Evolutionary conservation across 2,113 vertebrate genomes (phyloP), one percentile per base, ranked within the genome.

Genomic region (Gymnocephalus cernua): DNA sequence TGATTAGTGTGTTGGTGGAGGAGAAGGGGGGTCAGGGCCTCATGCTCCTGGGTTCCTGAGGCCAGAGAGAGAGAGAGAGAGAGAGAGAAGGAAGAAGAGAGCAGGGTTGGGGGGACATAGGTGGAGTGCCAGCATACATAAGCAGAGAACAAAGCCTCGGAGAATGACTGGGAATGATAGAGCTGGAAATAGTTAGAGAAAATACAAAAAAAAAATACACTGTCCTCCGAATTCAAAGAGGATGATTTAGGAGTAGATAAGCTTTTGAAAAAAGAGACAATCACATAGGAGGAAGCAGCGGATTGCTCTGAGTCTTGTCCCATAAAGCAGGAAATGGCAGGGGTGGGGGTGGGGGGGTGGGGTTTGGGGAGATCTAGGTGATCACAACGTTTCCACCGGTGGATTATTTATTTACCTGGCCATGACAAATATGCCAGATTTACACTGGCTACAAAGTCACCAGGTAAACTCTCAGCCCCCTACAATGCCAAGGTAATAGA

Each of bases 401-500:
- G 88, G 79, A 91, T 88, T 81, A 80, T 93, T 89, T 57, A 79
- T 91, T 90, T 86, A 83, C 56, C 23, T 18, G 65, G 56, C 50
- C 74, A 79, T 84, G 87, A 88, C 87, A 91, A 90, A 93, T 83
- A 89, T 86, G 77, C 79, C 78, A 88, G 91, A 94, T 93, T 93
- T 94, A 93, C 58, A 70, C 82, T 85, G 89, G 91, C 91, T 91
- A 89, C 93, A 95, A 93, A 79, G 50, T 94, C 91, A 87, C 90
- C 90, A 93, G 93, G 93, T 94, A 95, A 91, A 93, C 85, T 86
- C 90, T 95, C 94, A 94, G 95, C 95, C 95, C 95, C 95, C 95
- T 95, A 95, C 97, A 95, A 94, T 95, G 92, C 94, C 94, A 94
- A 62, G 96, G 95, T 96, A 97, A 96, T 97, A 94, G 96, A 95